Percentiles rank a stretch among this genome's conserved stretches.
phyloP scores from a whole-genome alignment of 2,113 vertebrate species.

The Hemichromis elongatus region DNA sequence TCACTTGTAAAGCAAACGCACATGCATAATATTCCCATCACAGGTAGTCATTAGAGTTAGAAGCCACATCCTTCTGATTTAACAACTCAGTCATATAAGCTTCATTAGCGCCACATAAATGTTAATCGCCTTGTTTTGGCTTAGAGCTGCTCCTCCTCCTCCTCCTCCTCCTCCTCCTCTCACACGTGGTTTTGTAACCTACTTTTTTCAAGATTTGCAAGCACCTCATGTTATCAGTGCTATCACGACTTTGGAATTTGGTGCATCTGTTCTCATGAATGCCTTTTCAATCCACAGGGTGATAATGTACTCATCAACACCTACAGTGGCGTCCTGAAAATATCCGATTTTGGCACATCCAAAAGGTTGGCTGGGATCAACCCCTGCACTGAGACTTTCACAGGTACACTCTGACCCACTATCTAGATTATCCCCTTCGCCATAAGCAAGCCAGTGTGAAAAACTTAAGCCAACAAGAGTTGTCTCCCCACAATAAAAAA shows the following conservation, averaged over 20 bases:
- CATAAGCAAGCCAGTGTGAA: background rate
- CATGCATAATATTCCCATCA: background rate
- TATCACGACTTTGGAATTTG: background rate
- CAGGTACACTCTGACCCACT: slow-evolving; percentile 74
- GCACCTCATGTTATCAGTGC: background rate
- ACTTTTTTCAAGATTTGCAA: background rate
- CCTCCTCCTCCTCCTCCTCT: background rate
- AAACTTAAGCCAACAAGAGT: background rate
- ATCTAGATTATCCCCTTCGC: background rate
- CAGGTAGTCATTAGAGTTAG: background rate
- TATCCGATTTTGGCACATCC: slow-evolving; percentile 97
- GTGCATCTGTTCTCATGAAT: background rate
- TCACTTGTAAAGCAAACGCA: background rate
- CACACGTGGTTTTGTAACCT: background rate
- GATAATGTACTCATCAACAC: slow-evolving; percentile 99
- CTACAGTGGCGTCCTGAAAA: slow-evolving; percentile 97
- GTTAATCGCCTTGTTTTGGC: slow-evolving; percentile 58
- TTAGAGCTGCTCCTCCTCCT: background rate
- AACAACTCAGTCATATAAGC: slow-evolving; percentile 17
- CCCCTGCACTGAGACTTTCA: slow-evolving; percentile 97
- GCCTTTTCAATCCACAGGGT: slow-evolving; percentile 74
- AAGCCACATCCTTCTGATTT: slow-evolving; percentile 3
- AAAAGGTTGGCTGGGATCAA: slow-evolving; percentile 97
- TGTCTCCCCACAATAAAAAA: background rate
- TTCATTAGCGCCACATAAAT: slow-evolving; percentile 1